These are phyloP conservation scores for Euspilapteryx auroguttella DNA, from an alignment of 2,888 invertebrate genomes.

Conservation along the genomic window DNA sequence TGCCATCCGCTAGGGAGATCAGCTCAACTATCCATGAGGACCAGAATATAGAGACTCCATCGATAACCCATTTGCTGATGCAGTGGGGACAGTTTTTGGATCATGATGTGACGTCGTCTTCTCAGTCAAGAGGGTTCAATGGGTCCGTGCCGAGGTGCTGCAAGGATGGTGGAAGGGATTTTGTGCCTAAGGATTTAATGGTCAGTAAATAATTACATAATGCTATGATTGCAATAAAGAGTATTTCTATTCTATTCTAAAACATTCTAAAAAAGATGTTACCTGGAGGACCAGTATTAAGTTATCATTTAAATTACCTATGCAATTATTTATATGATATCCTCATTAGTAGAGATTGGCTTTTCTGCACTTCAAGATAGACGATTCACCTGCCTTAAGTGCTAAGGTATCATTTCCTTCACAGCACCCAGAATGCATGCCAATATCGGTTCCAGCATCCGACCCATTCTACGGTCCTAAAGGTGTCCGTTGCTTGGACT, in stretches of 20 bases:
- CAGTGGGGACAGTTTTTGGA: slow-evolving; percentile 93
- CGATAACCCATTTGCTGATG: slow-evolving; percentile 79
- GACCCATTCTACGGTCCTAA: slow-evolving; percentile 75
- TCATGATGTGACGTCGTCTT: slow-evolving; percentile 82
- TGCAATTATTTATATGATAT: too few relatives aligned
- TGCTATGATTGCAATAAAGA: too few relatives aligned
- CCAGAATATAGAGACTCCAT: slow-evolving; percentile 64
- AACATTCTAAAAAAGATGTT: too few relatives aligned
- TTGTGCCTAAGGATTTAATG: slow-evolving; percentile 64
- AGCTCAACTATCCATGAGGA: slow-evolving; percentile 66
- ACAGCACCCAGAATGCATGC: slow-evolving; percentile 84
- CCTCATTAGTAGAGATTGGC: too few relatives aligned
- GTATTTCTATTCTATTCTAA: too few relatives aligned
- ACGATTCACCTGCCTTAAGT: too few relatives aligned
- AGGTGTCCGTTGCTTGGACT: slow-evolving; percentile 78
- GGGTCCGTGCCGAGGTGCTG: slow-evolving; percentile 81
- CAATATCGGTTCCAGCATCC: slow-evolving; percentile 71
- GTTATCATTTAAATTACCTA: too few relatives aligned
- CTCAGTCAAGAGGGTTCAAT: slow-evolving; percentile 76
- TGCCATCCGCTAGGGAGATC: slow-evolving; percentile 78
- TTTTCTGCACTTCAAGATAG: too few relatives aligned
- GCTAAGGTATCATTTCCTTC: too few relatives aligned
- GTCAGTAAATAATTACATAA: slow-evolving; percentile 41
- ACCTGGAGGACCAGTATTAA: too few relatives aligned
- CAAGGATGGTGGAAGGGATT: slow-evolving; percentile 58